Percentiles rank a stretch among this genome's conserved stretches.
Conservation (phyloP, 1,140 invertebrate genomes). For the Aphidius gifuensis region DNA sequence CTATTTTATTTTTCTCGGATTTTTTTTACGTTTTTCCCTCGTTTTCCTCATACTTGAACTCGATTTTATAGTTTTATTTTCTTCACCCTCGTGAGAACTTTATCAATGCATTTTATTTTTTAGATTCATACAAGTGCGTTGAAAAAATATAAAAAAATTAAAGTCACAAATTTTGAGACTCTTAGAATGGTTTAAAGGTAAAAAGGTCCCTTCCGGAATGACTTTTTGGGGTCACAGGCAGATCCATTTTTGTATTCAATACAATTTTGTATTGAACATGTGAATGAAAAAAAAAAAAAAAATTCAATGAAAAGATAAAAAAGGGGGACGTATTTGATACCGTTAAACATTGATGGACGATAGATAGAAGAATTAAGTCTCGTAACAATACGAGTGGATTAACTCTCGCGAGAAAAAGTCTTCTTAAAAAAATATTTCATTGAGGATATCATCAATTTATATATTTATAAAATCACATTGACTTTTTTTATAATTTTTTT, state of each 20-base stretch:
- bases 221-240: constrained; percentile 4
- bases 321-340: background rate
- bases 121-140: background rate
- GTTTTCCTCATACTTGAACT: too few relatives aligned
- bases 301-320: too few relatives aligned
- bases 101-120: background rate
- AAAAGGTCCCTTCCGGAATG: constrained; percentile 6
- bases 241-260: too few relatives aligned
- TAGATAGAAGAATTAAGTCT: background rate
- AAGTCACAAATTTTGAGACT: too few relatives aligned
- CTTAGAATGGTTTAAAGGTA: background rate
- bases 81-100: too few relatives aligned
- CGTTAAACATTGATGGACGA: constrained; percentile 17
- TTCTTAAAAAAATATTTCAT: constrained; percentile 2
- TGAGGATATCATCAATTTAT: too few relatives aligned
- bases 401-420: background rate
- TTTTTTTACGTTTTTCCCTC: background rate
- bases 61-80: too few relatives aligned
- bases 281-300: too few relatives aligned
- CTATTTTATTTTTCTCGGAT: background rate
- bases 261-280: too few relatives aligned
- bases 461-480: too few relatives aligned
- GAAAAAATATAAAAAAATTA: background rate
- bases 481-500: constrained; percentile 1
- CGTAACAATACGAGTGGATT: constrained; percentile 15